Evolutionary conservation across 2,888 invertebrate species (phyloP), one percentile per base, ranked within the genome.

Genomic region (Anoplius nigerrimus): DNA sequence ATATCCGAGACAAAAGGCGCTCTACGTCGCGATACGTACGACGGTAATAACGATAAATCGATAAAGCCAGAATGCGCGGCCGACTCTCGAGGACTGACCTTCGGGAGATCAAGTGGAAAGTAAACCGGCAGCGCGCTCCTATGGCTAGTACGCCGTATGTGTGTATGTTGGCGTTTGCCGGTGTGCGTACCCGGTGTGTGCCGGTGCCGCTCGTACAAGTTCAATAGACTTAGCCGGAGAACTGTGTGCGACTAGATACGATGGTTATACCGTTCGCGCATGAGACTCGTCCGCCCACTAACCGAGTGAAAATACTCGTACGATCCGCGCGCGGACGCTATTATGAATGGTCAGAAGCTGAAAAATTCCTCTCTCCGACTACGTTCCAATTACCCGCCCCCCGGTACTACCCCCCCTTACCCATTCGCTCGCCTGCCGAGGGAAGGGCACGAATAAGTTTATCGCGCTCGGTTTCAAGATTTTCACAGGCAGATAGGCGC

Each of bases 71-170:
- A 43, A 52, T 45, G 46, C 57, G 42, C 51, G 67, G 54, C 71
- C 58, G 45, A 16, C 58, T 52, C 27, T 52, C 27, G 53, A 62
- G 21, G 62, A 18, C 45, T 46, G 73, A 63, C 73, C 73, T 72
- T 73, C 72, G 68, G 42, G 65, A 65, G 62, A 62, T 66, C 65
- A 46, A 60, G 73, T 68, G 68, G 71, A 73, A 73, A 73, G 73
- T 73, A 73, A 67, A 73, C 72, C 72, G 69, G 55, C 59, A 51
- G 43, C 16, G 48, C 8, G 18, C 18, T 21, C 27, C 21, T 24
- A 24, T 42, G 71, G n/a, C n/a, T n/a, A n/a, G n/a, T n/a, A n/a
- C n/a, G n/a, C n/a, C n/a, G n/a, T n/a, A n/a, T n/a, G n/a, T n/a
- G n/a, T n/a, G n/a, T n/a, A n/a, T n/a, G n/a, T n/a, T n/a, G n/a